phyloP scores from a whole-genome alignment of 2,888 invertebrate genomes.

The Apeira syringaria region DNA sequence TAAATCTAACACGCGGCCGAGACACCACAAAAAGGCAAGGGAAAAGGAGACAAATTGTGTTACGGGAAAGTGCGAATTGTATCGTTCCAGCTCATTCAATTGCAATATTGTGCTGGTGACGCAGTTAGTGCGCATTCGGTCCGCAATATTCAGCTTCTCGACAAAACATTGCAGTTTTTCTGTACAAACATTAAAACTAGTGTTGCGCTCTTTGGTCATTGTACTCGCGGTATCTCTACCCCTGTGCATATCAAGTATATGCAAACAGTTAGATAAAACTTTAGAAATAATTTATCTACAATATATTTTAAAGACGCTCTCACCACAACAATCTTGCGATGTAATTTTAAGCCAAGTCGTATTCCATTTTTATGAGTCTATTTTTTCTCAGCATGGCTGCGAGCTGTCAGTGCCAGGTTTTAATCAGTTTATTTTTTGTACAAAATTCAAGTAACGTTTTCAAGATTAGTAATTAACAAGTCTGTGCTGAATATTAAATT shows the following conservation, averaged over 20 bases:
- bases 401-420: too few relatives aligned
- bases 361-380: too few relatives aligned
- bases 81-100: slow-evolving; percentile 40
- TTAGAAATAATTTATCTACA: too few relatives aligned
- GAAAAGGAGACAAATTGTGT: slow-evolving; percentile 29
- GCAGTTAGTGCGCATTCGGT: slow-evolving; percentile 43
- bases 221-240: slow-evolving; percentile 59
- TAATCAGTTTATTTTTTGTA: too few relatives aligned
- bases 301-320: too few relatives aligned
- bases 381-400: slow-evolving; percentile 41
- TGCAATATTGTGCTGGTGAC: slow-evolving; percentile 49
- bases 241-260: too few relatives aligned
- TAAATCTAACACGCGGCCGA: slow-evolving; percentile 21
- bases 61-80: slow-evolving; percentile 38
- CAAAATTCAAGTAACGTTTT: too few relatives aligned
- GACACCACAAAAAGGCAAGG: slow-evolving; percentile 20
- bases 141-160: slow-evolving; percentile 49
- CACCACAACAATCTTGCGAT: too few relatives aligned
- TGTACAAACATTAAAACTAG: slow-evolving; percentile 52
- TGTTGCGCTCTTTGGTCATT: slow-evolving; percentile 47
- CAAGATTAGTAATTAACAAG: too few relatives aligned
- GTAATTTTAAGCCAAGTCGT: too few relatives aligned
- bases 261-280: too few relatives aligned
- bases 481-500: too few relatives aligned
- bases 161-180: slow-evolving; percentile 54